These are phyloP conservation scores for Meloidogyne exigua DNA, from an alignment of 1,140 invertebrate genomes.

Conservation along the genomic window DNA sequence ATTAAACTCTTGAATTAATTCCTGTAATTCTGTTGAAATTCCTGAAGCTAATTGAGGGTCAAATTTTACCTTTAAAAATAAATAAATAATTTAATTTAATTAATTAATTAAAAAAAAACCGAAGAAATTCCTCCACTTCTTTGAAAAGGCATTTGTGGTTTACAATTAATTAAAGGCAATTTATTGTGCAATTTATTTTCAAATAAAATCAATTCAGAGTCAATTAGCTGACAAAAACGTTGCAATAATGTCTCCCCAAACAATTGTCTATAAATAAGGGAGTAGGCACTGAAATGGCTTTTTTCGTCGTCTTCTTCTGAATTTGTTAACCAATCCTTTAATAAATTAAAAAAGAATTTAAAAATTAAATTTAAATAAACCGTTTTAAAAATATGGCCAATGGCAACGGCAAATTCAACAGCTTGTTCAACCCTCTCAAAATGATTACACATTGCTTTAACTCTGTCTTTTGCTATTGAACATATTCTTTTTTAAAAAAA, in stretches of 20 bases:
- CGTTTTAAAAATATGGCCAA: slow-evolving; percentile 44
- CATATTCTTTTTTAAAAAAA: slow-evolving; percentile 47
- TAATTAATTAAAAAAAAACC: no score
- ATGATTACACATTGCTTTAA: slow-evolving; percentile 38
- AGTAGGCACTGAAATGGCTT: slow-evolving; percentile 19
- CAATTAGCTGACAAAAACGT: slow-evolving; percentile 41
- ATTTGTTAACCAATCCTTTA: slow-evolving; percentile 36
- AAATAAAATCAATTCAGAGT: slow-evolving; percentile 29
- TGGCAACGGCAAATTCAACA: slow-evolving; percentile 45
- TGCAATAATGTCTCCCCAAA: slow-evolving; percentile 40
- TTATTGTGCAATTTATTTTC: slow-evolving; percentile 38
- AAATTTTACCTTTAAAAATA: slow-evolving; percentile 47
- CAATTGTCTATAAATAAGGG: slow-evolving; percentile 34
- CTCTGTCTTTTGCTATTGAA: slow-evolving; percentile 29
- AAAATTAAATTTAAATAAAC: slow-evolving; percentile 14
- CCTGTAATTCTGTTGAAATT: slow-evolving; percentile 49
- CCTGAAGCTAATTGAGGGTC: slow-evolving; percentile 45
- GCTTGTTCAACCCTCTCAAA: slow-evolving; percentile 43
- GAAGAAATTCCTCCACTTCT: slow-evolving; percentile 9
- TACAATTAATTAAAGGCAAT: slow-evolving; percentile 37
- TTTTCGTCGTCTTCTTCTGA: not conserved
- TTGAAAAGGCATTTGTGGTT: slow-evolving; percentile 47
- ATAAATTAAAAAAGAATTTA: not conserved
- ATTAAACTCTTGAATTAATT: slow-evolving; percentile 39
- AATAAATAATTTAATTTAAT: slow-evolving; percentile 10